Base-by-base conservation (phyloP, 2,888 invertebrate species). In the Helleia helle region DNA sequence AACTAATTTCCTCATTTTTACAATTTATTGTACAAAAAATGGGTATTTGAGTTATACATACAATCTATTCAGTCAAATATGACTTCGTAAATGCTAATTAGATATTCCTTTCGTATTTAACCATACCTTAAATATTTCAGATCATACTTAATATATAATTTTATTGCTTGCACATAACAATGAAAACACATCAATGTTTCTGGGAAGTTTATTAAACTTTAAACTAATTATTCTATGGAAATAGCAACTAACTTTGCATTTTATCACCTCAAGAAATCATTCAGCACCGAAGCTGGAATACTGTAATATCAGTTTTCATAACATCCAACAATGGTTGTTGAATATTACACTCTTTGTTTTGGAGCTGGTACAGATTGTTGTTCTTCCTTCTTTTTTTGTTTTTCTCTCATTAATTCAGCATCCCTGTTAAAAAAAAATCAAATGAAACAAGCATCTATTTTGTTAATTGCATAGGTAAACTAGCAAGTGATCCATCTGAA, bases 381-480 rank as follows among this genome's bases (percentile, higher is more conserved):
- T 58, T 87, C 87, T 61, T 91, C 89, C 60, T 93, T 93, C 74
- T 91, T 92, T 63, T 88, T 87, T 81, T 95, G 95, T 68, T 95
- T 95, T 65, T 94, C 93, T 63, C 94, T 86, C 93, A 95, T 94
- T 62, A 93, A 55, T 64, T 95, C 94, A 13, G 95, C 95, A 87
- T 95, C 95, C 63, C 95, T 94, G 63, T 36, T 84, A 81, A 48
- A 55, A 49, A 53, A 22, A 27, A 39, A 24, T 37, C 25, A 46
- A 46, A 40, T 41, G n/a, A n/a, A n/a, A n/a, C n/a, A n/a, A n/a
- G n/a, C n/a, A n/a, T n/a, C n/a, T n/a, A n/a, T n/a, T n/a, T n/a
- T n/a, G n/a, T n/a, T n/a, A n/a, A n/a, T n/a, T n/a, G n/a, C n/a
- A n/a, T n/a, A n/a, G n/a, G n/a, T n/a, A n/a, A n/a, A n/a, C n/a